Evolutionary conservation across 2,797 vertebrate species (phyloP), one percentile per base, ranked within the genome.

Genomic region (Leptatherina wallacei): DNA sequence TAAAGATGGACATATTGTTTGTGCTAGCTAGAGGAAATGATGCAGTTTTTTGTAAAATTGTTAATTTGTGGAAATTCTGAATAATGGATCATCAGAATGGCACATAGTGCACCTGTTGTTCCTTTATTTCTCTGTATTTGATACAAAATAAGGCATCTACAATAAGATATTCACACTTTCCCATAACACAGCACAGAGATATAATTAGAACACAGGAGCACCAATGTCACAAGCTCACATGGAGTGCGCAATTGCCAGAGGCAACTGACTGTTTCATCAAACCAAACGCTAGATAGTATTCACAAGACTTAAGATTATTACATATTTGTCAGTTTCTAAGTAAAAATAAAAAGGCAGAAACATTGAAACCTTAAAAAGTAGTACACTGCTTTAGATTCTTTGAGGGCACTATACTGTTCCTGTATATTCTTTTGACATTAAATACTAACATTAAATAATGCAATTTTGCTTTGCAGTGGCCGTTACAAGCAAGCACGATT

Each of bases 191-290:
- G 73, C 73, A 67, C 78, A 49, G 66, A 61, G 83, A 82, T 93
- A 92, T 91, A 91, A 92, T 92, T 93, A 92, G 92, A 90, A 87
- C 71, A 77, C 84, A 73, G 77, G 82, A 73, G 70, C 89, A 85
- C 62, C 74, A 84, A 83, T 91, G 88, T 92, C 88, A 87, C 88
- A 84, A 85, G 89, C 84, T 91, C 80, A 78, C 75, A 90, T 89
- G 82, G 76, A 75, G 84, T 59, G 61, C 84, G 83, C 73, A 79
- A 87, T 75, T 85, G 83, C 91, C 85, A 85, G 86, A 54, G 64
- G 87, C 84, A 73, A 77, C 79, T 81, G 87, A 92, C 69, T 70
- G 66, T 78, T 89, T 58, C 38, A 76, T 88, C 80, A 82, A 84
- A 82, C 72, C 73, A 76, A 81, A 85, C 71, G 83, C 75, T 75